Base-by-base conservation (phyloP, 2,797 vertebrate genomes). In the Eremophila alpestris region DNA sequence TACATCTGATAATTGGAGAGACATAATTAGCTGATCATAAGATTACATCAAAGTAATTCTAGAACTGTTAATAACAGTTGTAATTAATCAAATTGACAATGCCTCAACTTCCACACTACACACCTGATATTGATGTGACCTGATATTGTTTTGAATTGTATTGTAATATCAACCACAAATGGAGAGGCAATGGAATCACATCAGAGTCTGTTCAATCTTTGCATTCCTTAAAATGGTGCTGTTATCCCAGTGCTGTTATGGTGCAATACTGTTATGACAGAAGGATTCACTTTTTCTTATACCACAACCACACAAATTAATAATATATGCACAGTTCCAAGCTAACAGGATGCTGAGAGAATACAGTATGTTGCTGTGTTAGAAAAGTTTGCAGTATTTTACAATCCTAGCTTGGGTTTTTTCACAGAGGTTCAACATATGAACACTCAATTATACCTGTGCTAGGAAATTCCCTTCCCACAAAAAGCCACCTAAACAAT, bases 1-100 rank as follows among this genome's bases (percentile, higher is more conserved):
- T 77, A 86, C 65, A 91, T 76, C 78, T 93, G 96, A 93, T 95
- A 95, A 96, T 67, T 95, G 89, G 56, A 96, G 95, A 96, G 54
- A 90, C 55, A 94, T 83, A 96, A 96, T 96, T 92, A 96, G 75
- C 82, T 95, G 87, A 97, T 96, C 83, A 95, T 92, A 96, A 92
- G 82, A 89, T 93, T 84, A 94, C 69, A 84, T 65, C 78, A 63
- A 96, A 97, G 80, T 93, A 60, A 92, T 95, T 97, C 84, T 92
- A 93, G 87, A 96, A 79, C 87, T 70, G 56, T 71, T 94, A 96
- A 87, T 87, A 91, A 73, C 80, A 89, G 74, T 51, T 75, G 40
- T 64, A 93, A 96, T 80, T 52, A 79, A 92, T 92, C 77, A 77
- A 95, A 71, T 81, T 24, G 17, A 65, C 68, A 75, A 68, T 18